Percentiles rank a stretch among this genome's conserved stretches.
phyloP scores from a whole-genome alignment of 2,113 vertebrate species.

The Pipa parva region DNA sequence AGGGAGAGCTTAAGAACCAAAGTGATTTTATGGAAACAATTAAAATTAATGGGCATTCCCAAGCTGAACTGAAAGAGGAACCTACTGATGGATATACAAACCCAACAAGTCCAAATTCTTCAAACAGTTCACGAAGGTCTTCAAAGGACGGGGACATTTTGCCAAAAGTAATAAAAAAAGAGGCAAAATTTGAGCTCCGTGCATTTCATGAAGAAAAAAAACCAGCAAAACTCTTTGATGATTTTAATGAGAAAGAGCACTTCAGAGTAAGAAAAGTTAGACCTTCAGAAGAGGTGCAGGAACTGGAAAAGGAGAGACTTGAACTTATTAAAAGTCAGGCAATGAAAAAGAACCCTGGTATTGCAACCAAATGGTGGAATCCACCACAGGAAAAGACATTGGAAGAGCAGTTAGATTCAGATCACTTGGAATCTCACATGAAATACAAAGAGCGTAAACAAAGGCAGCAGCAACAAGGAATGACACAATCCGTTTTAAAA shows the following conservation, averaged over 20 bases:
- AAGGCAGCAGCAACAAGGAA: conserved; percentile 62
- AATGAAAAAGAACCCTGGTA: conserved; percentile 89
- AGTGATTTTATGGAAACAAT: conserved; percentile 49
- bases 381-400: conserved; percentile 85
- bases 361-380: conserved; percentile 95
- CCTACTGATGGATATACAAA: conserved; percentile 49
- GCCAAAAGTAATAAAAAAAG: conserved; percentile 70
- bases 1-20: conserved; percentile 48
- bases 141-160: conserved; percentile 66
- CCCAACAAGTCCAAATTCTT: conserved; percentile 62
- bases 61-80: conserved; percentile 49
- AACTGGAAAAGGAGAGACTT: conserved; percentile 87
- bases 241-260: conserved; percentile 68
- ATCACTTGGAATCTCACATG: conserved; percentile 84
- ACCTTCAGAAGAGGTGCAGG: conserved; percentile 83
- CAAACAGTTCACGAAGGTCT: conserved; percentile 60
- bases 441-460: conserved; percentile 94
- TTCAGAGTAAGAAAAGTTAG: conserved; percentile 81
- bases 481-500: conserved; percentile 44
- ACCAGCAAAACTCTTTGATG: conserved; percentile 86
- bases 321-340: conserved; percentile 92
- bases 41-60: conserved; percentile 63
- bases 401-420: conserved; percentile 87
- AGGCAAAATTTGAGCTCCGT: conserved; percentile 86
- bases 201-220: conserved; percentile 91